Base-by-base conservation (phyloP, 2,797 vertebrate species). In the Smutsia temminckii region DNA sequence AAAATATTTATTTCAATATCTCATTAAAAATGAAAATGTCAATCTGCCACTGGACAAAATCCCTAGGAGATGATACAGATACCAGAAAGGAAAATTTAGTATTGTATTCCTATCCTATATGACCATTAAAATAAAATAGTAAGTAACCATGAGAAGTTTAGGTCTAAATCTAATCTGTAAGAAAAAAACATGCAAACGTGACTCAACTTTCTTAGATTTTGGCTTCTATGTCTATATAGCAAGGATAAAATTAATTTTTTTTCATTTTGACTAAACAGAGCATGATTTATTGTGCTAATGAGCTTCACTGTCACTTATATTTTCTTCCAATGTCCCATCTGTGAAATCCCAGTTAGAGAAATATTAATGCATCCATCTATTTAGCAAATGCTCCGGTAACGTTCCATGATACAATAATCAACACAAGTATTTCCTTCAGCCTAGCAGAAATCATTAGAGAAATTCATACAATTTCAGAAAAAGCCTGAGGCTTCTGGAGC, bases 21-120 rank as follows among this genome's bases (percentile, higher is more conserved):
- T 89, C 93, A 69, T 23, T 63, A 79, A 86, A 97, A 96, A 68
- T 64, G 9, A 92, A 77, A 93, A 74, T 4, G 53, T 78, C 69
- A 93, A 93, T 55, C 42, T 77, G 2, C 6, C 27, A 16, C 14
- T 87, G 74, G 66, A 94, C 27, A 94, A 88, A 95, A 77, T 74
- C 2, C 3, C 6, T 55, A 75, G 61, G 3, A 81, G 25, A 80
- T 55, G 1, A 83, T 34, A 59, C 13, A 86, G 40, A 81, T 66
- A 77, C 21, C 29, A 92, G 84, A n/a, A n/a, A 83, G 68, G 49
- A 69, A 93, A 85, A 23, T 25, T 59, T 49, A 78, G 3, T 34
- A 46, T 20, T 69, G 6, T 17, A 74, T 64, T 83, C 8, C 49
- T 23, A 79, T 68, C 12, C 32, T 64, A 23, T 55, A 7, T 27